phyloP scores from a whole-genome alignment of 53 echinoderm and acorn worm genomes.

The Echinarachnius parma region DNA sequence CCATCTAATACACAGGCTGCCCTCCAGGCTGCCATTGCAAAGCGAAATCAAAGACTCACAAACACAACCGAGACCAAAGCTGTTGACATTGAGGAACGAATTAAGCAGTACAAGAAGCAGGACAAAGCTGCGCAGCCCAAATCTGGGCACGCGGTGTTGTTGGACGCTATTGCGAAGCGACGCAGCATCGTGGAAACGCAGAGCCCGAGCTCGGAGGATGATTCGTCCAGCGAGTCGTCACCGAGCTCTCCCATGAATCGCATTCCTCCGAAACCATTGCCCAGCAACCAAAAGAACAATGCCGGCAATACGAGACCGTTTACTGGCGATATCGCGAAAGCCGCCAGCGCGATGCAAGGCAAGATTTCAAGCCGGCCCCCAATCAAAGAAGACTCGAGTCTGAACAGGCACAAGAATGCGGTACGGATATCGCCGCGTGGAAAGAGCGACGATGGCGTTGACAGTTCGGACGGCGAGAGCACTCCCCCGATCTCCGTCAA shows the following conservation, averaged over 20 bases:
- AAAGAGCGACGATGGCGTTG: conserved; percentile 18
- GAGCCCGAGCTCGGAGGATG: conserved; percentile 61
- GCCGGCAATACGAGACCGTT: conserved; percentile 16
- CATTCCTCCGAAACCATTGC: conserved; percentile 1
- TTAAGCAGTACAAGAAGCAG: conserved; percentile 63
- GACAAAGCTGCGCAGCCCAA: conserved; percentile 42
- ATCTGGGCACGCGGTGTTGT: conserved; percentile 63
- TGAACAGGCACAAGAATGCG: conserved; percentile 57
- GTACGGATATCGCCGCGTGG: conserved; percentile 53
- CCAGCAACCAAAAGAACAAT: background rate
- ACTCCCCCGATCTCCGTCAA: conserved; percentile 45
- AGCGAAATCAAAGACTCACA: conserved; percentile 70
- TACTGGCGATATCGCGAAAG: conserved; percentile 15
- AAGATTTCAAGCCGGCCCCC: conserved; percentile 52
- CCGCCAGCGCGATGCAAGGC: conserved; percentile 45
- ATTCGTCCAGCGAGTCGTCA: conserved; percentile 48
- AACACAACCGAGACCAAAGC: conserved; percentile 34
- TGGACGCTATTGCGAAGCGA: conserved; percentile 79
- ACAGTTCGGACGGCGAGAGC: conserved; percentile 28
- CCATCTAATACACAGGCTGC: conserved; percentile 63
- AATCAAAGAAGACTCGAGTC: conserved; percentile 48
- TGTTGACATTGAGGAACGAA: conserved; percentile 70
- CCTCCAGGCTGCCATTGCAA: conserved; percentile 70
- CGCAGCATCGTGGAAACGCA: conserved; percentile 72
- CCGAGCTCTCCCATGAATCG: conserved; percentile 27